Evolutionary conservation across 2,113 vertebrate species (phyloP).

Genomic region (Lutjanus erythropterus): DNA sequence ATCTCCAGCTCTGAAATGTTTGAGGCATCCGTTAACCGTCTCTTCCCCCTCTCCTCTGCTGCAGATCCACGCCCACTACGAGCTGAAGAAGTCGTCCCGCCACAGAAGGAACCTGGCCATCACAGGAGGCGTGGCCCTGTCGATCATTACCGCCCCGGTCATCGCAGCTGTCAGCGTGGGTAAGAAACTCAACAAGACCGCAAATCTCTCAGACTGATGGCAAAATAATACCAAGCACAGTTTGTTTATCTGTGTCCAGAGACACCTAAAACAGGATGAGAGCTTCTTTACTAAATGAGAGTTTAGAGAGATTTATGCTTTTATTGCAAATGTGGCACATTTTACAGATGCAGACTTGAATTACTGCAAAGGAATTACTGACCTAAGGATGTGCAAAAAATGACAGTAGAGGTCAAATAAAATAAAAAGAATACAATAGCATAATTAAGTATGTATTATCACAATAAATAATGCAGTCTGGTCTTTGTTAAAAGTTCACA

Average conservation of each 20-base stretch:
- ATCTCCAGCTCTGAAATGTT: not conserved
- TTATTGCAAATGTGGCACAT: not conserved
- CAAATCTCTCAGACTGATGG: not conserved
- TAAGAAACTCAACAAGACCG: constrained; percentile 73
- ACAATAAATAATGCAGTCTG: too few species aligned
- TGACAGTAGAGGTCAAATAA: too few species aligned
- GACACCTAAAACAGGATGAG: not conserved
- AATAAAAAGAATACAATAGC: too few species aligned
- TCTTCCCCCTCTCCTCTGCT: constrained; percentile 11
- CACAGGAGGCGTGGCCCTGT: constrained; percentile 96
- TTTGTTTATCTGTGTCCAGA: not conserved
- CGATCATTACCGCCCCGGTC: constrained; percentile 95
- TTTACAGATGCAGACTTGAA: not conserved
- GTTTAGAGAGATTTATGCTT: not conserved
- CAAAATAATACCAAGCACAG: not conserved
- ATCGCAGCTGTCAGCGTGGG: constrained; percentile 98
- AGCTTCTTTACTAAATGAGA: not conserved
- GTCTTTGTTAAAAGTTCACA: too few species aligned
- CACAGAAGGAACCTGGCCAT: constrained; percentile 98
- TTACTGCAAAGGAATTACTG: too few species aligned
- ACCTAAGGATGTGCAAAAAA: too few species aligned
- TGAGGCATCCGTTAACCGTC: not conserved
- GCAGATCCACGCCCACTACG: constrained; percentile 97
- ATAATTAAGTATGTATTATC: too few species aligned
- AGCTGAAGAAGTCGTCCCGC: constrained; percentile 94